phyloP scores from a whole-genome alignment of 2,113 vertebrate species.

The Crotalus tigris region DNA sequence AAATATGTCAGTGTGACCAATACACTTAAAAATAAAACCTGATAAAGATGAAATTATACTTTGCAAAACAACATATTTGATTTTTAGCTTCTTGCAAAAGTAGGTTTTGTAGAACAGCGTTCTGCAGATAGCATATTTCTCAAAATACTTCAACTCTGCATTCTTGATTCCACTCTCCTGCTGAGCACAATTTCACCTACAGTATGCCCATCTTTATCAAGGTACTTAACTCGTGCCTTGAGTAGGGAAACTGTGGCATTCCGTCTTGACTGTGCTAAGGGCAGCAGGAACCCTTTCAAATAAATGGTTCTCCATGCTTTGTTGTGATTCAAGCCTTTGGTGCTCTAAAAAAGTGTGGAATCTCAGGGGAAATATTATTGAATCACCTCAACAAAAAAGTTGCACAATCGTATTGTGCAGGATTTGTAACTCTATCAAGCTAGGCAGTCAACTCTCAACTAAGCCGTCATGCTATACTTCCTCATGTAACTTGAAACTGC shows the following conservation, averaged over 20 bases:
- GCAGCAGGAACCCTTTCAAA: neutral
- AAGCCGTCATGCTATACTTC: neutral
- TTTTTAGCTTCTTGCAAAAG: neutral
- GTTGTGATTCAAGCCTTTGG: neutral
- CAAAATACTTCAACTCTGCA: neutral
- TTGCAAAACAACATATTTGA: neutral
- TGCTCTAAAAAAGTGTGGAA: neutral
- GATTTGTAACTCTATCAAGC: neutral
- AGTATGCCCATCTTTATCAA: neutral
- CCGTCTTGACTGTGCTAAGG: neutral
- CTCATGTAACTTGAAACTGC: neutral
- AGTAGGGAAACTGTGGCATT: neutral
- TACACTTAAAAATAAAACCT: neutral
- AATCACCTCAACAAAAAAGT: neutral
- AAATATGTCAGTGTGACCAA: neutral
- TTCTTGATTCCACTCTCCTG: neutral
- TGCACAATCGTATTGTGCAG: neutral
- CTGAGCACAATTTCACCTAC: neutral
- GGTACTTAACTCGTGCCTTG: neutral
- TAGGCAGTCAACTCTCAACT: neutral
- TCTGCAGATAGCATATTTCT: too few species aligned
- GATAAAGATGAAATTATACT: neutral
- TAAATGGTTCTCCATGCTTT: neutral
- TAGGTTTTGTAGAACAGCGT: neutral
- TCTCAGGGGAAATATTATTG: neutral